Evolutionary conservation across 2,888 invertebrate species (phyloP).

Genomic region (Beris morrisii): DNA sequence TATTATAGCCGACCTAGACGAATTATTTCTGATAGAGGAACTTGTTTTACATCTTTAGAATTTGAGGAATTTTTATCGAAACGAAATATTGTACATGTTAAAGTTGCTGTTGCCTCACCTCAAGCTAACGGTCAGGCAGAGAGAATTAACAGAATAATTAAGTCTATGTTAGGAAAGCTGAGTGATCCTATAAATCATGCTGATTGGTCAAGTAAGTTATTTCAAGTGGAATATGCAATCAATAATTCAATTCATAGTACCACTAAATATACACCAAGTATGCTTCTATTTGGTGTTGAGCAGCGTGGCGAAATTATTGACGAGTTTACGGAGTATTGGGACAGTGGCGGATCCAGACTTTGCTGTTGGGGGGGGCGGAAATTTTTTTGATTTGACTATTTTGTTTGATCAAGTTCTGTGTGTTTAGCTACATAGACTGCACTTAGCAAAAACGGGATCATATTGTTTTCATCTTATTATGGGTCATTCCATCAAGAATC

Average conservation of each 20-base stretch:
- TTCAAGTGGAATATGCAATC: not conserved
- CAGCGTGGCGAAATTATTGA: too few relatives aligned
- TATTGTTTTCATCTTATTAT: too few relatives aligned
- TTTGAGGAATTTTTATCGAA: not conserved
- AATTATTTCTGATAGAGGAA: constrained; percentile 7
- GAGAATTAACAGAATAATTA: not conserved
- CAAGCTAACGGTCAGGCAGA: not conserved
- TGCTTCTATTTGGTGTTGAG: not conserved
- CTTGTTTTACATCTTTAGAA: constrained; percentile 14
- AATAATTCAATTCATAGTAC: not conserved
- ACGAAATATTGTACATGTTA: not conserved
- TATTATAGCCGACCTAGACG: constrained; percentile 12
- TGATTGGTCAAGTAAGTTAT: too few relatives aligned
- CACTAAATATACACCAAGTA: not conserved
- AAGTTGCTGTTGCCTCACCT: not conserved
- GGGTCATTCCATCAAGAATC: too few relatives aligned
- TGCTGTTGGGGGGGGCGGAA: too few relatives aligned
- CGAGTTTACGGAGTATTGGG: not conserved
- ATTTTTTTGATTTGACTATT: too few relatives aligned
- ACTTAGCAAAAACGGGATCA: too few relatives aligned
- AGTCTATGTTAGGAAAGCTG: not conserved
- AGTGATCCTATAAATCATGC: too few relatives aligned
- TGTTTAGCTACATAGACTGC: too few relatives aligned
- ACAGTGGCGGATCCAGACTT: too few relatives aligned
- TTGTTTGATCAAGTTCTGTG: too few relatives aligned